Evolutionary conservation across 2,113 vertebrate genomes (phyloP).

Genomic region (Malurus elegans): DNA sequence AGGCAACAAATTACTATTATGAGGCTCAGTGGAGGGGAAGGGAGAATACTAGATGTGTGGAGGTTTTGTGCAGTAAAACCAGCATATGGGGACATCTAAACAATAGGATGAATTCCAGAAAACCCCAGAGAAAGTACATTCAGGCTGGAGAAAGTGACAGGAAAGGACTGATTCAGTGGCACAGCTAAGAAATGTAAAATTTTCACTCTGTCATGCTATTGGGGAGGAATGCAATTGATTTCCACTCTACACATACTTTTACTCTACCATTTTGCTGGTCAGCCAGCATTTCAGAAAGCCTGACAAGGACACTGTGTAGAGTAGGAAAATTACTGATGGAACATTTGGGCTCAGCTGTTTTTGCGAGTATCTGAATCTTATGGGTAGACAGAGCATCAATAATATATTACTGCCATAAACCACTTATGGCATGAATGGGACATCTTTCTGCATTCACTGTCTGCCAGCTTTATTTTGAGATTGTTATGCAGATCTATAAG

Average conservation of each 20-base stretch:
- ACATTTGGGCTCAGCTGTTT: background rate
- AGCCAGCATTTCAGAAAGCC: background rate
- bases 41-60: background rate
- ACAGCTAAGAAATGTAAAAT: background rate
- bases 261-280: background rate
- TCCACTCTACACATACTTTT: background rate
- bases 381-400: background rate
- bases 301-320: background rate
- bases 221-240: background rate
- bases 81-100: background rate
- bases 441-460: background rate
- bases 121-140: background rate
- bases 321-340: background rate
- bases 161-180: background rate
- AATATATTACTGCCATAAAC: background rate
- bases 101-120: background rate
- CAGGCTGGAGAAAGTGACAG: background rate
- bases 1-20: background rate
- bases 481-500: background rate
- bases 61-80: background rate
- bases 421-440: background rate
- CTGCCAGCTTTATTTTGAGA: background rate
- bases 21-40: background rate
- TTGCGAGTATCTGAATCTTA: background rate
- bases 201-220: background rate